A percentile compares a stretch with the other conserved stretches of the same genome.
These are phyloP conservation scores for Parotia lawesii DNA, from an alignment of 2,113 vertebrate species.

Conservation along the genomic window DNA sequence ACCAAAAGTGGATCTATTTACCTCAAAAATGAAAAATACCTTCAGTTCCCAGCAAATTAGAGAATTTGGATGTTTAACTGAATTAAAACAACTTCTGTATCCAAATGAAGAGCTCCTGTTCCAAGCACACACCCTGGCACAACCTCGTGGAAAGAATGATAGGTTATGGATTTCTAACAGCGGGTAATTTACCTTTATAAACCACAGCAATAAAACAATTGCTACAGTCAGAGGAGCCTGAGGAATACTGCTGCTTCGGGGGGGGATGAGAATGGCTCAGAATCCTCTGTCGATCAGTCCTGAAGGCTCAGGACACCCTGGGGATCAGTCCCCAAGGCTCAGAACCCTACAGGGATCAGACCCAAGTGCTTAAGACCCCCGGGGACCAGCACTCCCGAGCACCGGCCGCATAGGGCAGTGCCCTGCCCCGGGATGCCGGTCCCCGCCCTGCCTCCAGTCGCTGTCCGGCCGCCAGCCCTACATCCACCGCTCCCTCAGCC, in stretches of 20 bases:
- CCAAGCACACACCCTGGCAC: neutral
- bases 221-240: neutral
- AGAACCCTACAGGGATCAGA: neutral
- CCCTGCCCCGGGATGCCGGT: too few relatives aligned
- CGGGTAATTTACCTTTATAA: neutral
- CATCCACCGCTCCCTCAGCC: neutral
- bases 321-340: too few relatives aligned
- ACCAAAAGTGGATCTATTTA: neutral
- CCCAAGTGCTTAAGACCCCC: neutral
- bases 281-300: neutral
- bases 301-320: neutral
- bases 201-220: fast-evolving
- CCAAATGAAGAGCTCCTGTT: neutral
- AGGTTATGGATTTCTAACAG: neutral
- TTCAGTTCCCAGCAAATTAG: neutral
- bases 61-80: neutral
- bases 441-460: neutral
- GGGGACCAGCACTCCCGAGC: neutral
- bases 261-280: neutral
- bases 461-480: neutral
- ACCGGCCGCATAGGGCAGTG: fast-evolving
- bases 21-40: neutral
- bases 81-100: neutral
- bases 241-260: fast-evolving
- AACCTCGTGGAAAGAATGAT: neutral